A percentile compares a stretch with the other conserved stretches of the same genome.
Conservation (phyloP, 2,797 vertebrate species). For the Limnodromus scolopaceus region DNA sequence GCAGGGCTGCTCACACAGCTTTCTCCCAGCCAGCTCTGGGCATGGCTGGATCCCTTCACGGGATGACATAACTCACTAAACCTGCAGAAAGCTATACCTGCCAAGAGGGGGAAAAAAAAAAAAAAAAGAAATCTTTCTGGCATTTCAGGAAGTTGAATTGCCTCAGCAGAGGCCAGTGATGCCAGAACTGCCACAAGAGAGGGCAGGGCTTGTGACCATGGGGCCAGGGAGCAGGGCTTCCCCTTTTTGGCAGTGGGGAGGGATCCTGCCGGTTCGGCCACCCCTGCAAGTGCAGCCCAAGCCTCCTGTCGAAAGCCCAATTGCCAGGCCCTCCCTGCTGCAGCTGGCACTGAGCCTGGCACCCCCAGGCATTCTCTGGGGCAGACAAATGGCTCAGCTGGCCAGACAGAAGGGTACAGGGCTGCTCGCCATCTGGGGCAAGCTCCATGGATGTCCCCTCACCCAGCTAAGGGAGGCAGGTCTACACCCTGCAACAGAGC, state of each 20-base stretch:
- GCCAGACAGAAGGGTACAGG: neutral
- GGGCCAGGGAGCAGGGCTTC: neutral
- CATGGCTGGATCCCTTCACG: neutral
- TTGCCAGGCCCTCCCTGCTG: neutral
- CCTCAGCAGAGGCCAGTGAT: neutral
- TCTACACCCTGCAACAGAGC: neutral
- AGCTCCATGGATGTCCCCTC: neutral
- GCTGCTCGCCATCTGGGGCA: neutral
- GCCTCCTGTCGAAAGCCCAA: neutral
- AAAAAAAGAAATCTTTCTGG: neutral
- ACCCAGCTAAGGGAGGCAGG: accelerated
- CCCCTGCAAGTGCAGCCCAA: neutral
- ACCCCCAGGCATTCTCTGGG: neutral
- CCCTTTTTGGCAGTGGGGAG: neutral
- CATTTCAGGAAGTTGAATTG: neutral
- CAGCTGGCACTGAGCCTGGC: neutral
- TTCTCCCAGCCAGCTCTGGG: neutral
- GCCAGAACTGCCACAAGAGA: neutral
- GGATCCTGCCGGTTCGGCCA: accelerated
- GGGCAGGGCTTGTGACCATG: accelerated
- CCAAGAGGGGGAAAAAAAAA: neutral
- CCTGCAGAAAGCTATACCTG: neutral
- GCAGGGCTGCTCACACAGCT: accelerated
- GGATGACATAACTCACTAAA: neutral
- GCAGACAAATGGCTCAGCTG: neutral